These are phyloP conservation scores for Osmerus mordax DNA, from an alignment of 2,113 vertebrate genomes.

Conservation along the genomic window DNA sequence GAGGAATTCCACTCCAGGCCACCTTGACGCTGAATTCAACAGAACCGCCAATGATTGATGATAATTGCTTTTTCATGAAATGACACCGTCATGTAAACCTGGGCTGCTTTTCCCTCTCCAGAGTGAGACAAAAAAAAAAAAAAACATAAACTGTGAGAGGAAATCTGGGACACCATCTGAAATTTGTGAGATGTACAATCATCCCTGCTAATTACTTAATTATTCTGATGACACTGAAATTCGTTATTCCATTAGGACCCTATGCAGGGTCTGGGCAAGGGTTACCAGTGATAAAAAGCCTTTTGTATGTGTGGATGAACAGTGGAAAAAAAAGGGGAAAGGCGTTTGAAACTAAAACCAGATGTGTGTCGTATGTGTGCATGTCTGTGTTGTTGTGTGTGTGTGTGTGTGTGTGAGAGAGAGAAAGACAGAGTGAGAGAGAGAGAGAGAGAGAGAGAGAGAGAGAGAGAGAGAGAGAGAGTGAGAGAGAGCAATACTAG, in stretches of 20 bases:
- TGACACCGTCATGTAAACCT: constrained; percentile 46
- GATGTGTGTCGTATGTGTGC: constrained; percentile 53
- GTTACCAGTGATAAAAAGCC: constrained; percentile 60
- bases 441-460: no score
- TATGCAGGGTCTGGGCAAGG: constrained; percentile 27
- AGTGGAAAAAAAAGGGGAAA: constrained; percentile 55
- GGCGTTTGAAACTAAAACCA: constrained; percentile 68
- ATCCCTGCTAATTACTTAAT: constrained; percentile 49
- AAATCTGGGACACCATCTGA: constrained; percentile 26
- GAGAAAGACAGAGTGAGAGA: no score
- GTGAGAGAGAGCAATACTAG: background rate
- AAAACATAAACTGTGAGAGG: background rate
- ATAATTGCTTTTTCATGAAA: constrained; percentile 67
- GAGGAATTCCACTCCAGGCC: constrained; percentile 61
- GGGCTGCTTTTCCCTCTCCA: constrained; percentile 28
- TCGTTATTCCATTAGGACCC: constrained; percentile 50
- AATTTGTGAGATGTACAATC: constrained; percentile 41
- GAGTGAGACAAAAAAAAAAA: background rate
- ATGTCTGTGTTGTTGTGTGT: constrained; percentile 3
- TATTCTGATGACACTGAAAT: constrained; percentile 56
- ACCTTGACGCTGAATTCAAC: constrained; percentile 64
- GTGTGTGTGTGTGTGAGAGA: no score
- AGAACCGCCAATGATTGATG: constrained; percentile 59
- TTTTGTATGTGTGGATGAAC: constrained; percentile 62
- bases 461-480: no score